Conservation (phyloP, 37 sponge, comb jelly and placozoan species). For the Hormiphora californensis region DNA sequence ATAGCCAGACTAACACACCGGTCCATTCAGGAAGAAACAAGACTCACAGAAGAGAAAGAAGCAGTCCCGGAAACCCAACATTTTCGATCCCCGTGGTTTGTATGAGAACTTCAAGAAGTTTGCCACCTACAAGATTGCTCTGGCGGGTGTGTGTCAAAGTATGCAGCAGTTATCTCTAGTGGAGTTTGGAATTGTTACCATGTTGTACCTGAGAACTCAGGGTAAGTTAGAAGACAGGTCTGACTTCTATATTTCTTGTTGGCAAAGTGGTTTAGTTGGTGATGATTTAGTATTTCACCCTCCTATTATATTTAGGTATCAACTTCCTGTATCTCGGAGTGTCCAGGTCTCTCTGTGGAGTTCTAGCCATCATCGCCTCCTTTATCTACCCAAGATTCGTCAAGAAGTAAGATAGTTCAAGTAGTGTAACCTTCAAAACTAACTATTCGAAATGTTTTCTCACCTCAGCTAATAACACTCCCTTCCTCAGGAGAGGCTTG, state of each 20-base stretch:
- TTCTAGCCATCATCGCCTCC: slow-evolving; percentile 1
- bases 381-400: not conserved
- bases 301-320: too few species aligned
- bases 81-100: not conserved
- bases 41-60: not conserved
- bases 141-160: not conserved
- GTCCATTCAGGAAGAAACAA: not conserved
- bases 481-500: not conserved
- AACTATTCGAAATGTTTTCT: not conserved
- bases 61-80: slow-evolving; percentile 19
- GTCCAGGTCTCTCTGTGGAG: not conserved
- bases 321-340: not conserved
- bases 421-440: not conserved
- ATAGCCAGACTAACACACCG: too few species aligned
- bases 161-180: not conserved
- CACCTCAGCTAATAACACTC: not conserved
- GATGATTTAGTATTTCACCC: too few species aligned
- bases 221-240: too few species aligned
- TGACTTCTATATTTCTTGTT: too few species aligned
- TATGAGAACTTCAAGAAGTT: not conserved
- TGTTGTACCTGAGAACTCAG: not conserved
- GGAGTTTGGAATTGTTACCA: not conserved
- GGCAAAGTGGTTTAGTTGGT: too few species aligned
- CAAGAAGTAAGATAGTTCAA: not conserved
- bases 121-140: not conserved